Conservation (phyloP, 2,888 invertebrate species). For the Fragum whitleyi region DNA sequence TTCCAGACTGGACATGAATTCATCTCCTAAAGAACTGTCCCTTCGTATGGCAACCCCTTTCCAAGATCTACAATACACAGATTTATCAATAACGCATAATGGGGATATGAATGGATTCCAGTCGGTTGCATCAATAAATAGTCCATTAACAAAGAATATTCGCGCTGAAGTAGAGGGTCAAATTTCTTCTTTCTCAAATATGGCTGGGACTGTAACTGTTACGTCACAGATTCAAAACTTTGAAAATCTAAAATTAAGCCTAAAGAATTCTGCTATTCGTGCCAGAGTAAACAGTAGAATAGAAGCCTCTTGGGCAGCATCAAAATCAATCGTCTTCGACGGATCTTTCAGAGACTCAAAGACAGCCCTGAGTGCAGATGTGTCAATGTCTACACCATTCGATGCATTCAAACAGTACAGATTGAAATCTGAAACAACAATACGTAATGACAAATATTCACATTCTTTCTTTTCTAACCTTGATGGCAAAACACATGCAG, state of each 20-base stretch:
- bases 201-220: slow-evolving; percentile 36
- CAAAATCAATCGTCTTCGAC: slow-evolving; percentile 30
- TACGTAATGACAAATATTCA: slow-evolving; percentile 14
- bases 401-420: slow-evolving; percentile 22
- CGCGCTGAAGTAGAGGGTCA: slow-evolving; percentile 36
- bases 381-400: slow-evolving; percentile 45
- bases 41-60: slow-evolving; percentile 50
- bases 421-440: slow-evolving; percentile 26
- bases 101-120: slow-evolving; percentile 47
- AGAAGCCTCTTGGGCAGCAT: slow-evolving; percentile 46
- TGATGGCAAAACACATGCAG: slow-evolving; percentile 35
- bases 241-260: slow-evolving; percentile 44
- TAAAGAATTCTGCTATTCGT: slow-evolving; percentile 32
- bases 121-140: slow-evolving; percentile 24
- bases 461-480: slow-evolving; percentile 18
- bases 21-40: slow-evolving; percentile 16
- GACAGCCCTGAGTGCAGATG: slow-evolving; percentile 22
- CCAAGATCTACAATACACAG: slow-evolving; percentile 32
- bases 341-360: slow-evolving; percentile 18
- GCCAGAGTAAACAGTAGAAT: slow-evolving; percentile 34
- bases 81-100: slow-evolving; percentile 28
- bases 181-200: slow-evolving; percentile 19
- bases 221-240: slow-evolving; percentile 51
- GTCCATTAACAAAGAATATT: slow-evolving; percentile 28
- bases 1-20: slow-evolving; percentile 31